phyloP scores from a whole-genome alignment of 2,888 invertebrate species.

The Sisyra terminalis region DNA sequence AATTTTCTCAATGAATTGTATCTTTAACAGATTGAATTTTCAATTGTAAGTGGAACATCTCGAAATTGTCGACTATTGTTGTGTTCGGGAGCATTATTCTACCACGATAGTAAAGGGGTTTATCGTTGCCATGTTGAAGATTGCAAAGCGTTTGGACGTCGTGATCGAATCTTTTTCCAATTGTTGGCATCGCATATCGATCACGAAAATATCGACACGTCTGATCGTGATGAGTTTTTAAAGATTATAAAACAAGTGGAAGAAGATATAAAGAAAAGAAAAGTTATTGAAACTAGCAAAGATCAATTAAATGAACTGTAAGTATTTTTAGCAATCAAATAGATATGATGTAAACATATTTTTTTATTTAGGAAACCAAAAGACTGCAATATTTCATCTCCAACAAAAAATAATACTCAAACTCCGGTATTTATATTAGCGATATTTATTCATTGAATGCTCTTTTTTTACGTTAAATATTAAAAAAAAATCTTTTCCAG shows the following conservation, averaged over 20 bases:
- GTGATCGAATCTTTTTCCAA: constrained; percentile 7
- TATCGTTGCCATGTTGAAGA: constrained; percentile 4
- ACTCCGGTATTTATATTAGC: too few relatives aligned
- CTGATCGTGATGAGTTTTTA: constrained; percentile 1
- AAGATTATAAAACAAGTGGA: constrained; percentile 2
- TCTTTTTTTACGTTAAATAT: too few relatives aligned
- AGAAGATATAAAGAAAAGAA: background rate
- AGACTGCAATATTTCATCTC: too few relatives aligned
- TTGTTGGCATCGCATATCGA: constrained; percentile 1
- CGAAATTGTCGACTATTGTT: constrained; percentile 1
- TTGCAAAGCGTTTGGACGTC: constrained; percentile 1
- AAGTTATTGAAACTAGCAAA: too few relatives aligned
- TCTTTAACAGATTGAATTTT: constrained; percentile 4
- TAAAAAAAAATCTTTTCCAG: too few relatives aligned
- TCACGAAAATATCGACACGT: constrained; percentile 2
- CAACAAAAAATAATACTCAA: too few relatives aligned
- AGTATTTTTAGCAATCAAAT: too few relatives aligned
- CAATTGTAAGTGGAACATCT: constrained; percentile 3
- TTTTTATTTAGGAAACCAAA: too few relatives aligned
- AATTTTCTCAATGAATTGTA: background rate
- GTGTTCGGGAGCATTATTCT: constrained; percentile 3
- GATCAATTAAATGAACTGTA: too few relatives aligned
- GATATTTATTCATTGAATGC: too few relatives aligned
- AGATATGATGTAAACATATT: too few relatives aligned
- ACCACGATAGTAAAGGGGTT: constrained; percentile 5